These are phyloP conservation scores for Elephas maximus DNA, from an alignment of 2,113 vertebrate genomes.

Conservation along the genomic window DNA sequence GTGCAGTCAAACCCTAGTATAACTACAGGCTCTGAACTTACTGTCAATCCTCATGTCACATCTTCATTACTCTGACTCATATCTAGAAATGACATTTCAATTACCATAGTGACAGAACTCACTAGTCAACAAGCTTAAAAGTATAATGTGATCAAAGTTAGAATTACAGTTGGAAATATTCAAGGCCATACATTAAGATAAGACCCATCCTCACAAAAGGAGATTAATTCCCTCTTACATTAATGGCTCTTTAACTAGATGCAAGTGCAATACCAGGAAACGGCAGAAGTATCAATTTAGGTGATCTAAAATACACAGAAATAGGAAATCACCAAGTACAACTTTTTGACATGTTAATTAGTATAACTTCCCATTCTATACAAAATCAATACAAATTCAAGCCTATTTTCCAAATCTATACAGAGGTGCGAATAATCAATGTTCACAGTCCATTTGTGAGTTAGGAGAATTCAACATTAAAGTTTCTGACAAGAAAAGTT, in stretches of 20 bases:
- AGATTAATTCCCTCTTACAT: background rate
- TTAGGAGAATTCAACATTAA: background rate
- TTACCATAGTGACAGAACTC: background rate
- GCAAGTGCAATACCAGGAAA: background rate
- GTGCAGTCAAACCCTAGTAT: background rate
- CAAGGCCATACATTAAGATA: background rate
- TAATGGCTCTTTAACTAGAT: background rate
- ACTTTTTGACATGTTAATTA: constrained; percentile 58
- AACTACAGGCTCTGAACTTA: background rate
- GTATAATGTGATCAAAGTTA: background rate
- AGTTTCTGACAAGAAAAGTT: background rate
- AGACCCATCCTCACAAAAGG: background rate
- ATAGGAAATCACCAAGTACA: background rate
- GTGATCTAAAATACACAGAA: background rate
- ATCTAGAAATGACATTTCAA: background rate
- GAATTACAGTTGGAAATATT: background rate
- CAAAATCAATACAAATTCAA: constrained; percentile 55
- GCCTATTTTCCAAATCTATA: background rate
- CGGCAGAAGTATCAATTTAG: background rate
- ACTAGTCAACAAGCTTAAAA: background rate
- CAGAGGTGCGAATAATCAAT: constrained; percentile 6
- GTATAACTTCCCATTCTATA: background rate
- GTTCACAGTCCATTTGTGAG: background rate
- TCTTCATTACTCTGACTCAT: background rate
- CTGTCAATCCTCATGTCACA: background rate